These are phyloP conservation scores for Drosophila kikkawai DNA, from an alignment of 1,140 invertebrate genomes.

Conservation along the genomic window DNA sequence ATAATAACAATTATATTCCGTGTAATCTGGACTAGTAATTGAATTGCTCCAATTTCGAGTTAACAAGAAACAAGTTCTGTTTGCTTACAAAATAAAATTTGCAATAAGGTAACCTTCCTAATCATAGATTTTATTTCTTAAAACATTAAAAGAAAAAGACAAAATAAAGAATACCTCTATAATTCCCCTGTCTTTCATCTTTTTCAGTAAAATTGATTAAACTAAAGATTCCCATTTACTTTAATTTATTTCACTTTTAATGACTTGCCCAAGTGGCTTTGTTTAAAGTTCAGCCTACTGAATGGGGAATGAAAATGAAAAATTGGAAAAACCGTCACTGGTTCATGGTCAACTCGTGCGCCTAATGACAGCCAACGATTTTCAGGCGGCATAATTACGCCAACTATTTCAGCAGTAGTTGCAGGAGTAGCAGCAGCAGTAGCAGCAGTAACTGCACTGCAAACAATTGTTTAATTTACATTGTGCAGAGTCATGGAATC, in stretches of 20 bases:
- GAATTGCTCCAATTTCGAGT: neutral
- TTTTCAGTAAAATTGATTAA: neutral
- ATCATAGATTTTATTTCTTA: neutral
- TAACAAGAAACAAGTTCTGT: neutral
- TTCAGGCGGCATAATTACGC: constrained; percentile 58
- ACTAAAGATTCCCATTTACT: neutral
- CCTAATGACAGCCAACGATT: constrained; percentile 68
- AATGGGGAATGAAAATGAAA: constrained; percentile 29
- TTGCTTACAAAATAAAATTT: neutral
- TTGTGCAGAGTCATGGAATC: constrained; percentile 75
- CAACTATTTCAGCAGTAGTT: constrained; percentile 32
- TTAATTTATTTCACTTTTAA: constrained; percentile 39
- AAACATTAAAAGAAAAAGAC: no score
- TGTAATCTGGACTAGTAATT: constrained; percentile 1
- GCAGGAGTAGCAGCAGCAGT: neutral
- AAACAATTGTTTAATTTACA: constrained; percentile 57
- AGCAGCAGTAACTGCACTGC: constrained; percentile 20
- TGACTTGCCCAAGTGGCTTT: constrained; percentile 41
- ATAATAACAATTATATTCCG: neutral
- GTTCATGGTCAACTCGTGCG: constrained; percentile 80
- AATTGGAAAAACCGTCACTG: constrained; percentile 57
- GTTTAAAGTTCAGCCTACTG: constrained; percentile 15
- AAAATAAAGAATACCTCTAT: no score
- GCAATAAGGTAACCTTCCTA: no score
- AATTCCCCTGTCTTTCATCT: no score